Evolutionary conservation across 2,888 invertebrate species (phyloP), one percentile per base, ranked within the genome.

Genomic region (Chymomyza caudatula): DNA sequence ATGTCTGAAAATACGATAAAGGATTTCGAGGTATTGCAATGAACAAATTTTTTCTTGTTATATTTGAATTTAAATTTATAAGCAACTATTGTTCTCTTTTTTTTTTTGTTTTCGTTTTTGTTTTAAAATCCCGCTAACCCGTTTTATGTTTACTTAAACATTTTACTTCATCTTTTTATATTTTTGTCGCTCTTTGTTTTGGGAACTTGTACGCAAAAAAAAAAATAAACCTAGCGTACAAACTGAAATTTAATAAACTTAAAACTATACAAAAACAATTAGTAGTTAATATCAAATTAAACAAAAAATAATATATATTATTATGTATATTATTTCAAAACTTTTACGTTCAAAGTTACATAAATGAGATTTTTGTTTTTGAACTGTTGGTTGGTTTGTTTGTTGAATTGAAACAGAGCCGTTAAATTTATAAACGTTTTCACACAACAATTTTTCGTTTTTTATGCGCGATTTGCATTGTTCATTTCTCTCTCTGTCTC

Each of bases 11-110:
- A 63, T 74, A 79, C 74, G 74, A 82, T 70, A 87, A 89, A 90
- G 90, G 90, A 90, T 90, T 90, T 90, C 89, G 90, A 90, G 90
- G 90, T 90, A 90, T 88, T 90, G 85, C 78, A 85, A 82, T 82
- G 74, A 85, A 86, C 76, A 74, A 76, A 85, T 83, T 81, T 86
- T 71, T 76, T 64, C 80, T 79, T 84, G 77, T 76, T 78, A 85
- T 77, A 77, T 80, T 82, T 86, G 74, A 85, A 87, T 70, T 86
- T 77, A 85, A 83, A 76, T 85, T 83, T 79, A 79, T 82, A 82
- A 85, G 81, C 78, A 84, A 82, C 74, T 82, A 81, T 83, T 83
- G 77, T 81, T 80, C 77, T 79, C n/a, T n/a, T n/a, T n/a, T n/a
- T n/a, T n/a, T n/a, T n/a, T n/a, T n/a, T n/a, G n/a, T n/a, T n/a